These are phyloP conservation scores for Anticlea derivata DNA, from an alignment of 2,888 invertebrate genomes.

Conservation along the genomic window DNA sequence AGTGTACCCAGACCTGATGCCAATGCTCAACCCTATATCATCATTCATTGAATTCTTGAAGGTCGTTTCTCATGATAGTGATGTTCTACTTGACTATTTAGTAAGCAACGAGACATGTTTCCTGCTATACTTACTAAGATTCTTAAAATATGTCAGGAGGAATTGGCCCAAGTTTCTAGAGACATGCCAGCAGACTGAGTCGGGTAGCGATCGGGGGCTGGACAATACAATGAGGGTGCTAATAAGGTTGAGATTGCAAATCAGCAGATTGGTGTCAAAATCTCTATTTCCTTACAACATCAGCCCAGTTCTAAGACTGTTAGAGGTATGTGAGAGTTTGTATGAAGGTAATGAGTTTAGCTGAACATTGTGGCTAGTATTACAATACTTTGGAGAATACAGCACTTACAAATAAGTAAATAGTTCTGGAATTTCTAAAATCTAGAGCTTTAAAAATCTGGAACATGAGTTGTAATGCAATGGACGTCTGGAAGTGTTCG, in stretches of 20 bases:
- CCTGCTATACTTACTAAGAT: slow-evolving; percentile 91
- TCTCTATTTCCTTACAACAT: slow-evolving; percentile 95
- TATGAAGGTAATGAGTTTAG: slow-evolving; percentile 93
- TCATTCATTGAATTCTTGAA: slow-evolving; percentile 95
- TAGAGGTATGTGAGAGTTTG: slow-evolving; percentile 92
- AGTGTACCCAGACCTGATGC: slow-evolving; percentile 90
- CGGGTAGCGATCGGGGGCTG: slow-evolving; percentile 82
- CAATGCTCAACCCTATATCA: slow-evolving; percentile 92
- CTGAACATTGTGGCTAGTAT: slow-evolving; percentile 67
- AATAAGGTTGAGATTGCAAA: slow-evolving; percentile 90
- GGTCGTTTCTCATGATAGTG: slow-evolving; percentile 91
- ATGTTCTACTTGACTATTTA: slow-evolving; percentile 91
- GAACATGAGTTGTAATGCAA: not conserved
- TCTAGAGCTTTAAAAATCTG: too few species aligned
- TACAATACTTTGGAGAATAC: slow-evolving; percentile 22
- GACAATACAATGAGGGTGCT: slow-evolving; percentile 94
- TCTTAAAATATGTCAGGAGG: slow-evolving; percentile 91
- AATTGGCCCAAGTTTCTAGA: slow-evolving; percentile 93
- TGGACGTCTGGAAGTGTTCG: not conserved
- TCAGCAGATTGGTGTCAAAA: slow-evolving; percentile 91
- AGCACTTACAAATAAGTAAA: slow-evolving; percentile 12
- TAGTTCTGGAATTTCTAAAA: too few species aligned
- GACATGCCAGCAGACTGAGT: slow-evolving; percentile 87
- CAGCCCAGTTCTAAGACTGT: slow-evolving; percentile 91
- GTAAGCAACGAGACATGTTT: slow-evolving; percentile 97